Base-by-base conservation (phyloP, 2,113 vertebrate genomes). In the Cathartes aura region DNA sequence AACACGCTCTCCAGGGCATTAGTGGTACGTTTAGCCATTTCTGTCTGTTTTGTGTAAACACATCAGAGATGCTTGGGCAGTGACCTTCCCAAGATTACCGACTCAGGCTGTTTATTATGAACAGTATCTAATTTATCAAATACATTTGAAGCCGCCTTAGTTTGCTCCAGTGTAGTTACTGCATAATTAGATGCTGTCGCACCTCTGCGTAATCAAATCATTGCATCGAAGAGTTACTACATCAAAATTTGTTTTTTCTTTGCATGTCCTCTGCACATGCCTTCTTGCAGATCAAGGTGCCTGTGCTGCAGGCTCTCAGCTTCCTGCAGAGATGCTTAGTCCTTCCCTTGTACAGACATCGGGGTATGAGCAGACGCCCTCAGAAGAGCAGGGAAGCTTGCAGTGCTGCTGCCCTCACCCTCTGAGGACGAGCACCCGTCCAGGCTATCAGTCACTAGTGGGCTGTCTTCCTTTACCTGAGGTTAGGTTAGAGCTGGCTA, bases 11-110 rank as follows among this genome's bases (percentile, higher is more conserved):
- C 18, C 42, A 10, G 36, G 52, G 60, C 40, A 12, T 16, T 24
- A 52, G 47, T 18, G 42, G 18, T 63, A 21, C 9, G 1, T 75
- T 83, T 34, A 58, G 34, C 73, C 83, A 34, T 58, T 87, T 76
- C 56, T 84, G 47, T 59, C 76, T 75, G 59, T 34, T 93, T 82
- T 78, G 34, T 75, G 22, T 60, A 72, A 95, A 84, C 36, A 64
- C 40, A 5, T 76, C 56, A 68, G 56, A 75, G 84, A 56, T 6
- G 0, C n/a, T 87, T 68, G 50, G 55, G 32, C 59, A 94, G 64
- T 5, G 76, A 47, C 53, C 40, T 58, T 67, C 81, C 81, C 47
- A 72, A 64, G 56, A 80, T 64, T 82, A 79, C 73, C n/a, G 58
- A 36, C 29, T 62, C 27, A 3, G 52, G 71, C 50, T 73, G 24